Conservation (phyloP, 2,797 vertebrate species). For the Acanthopagrus latus region DNA sequence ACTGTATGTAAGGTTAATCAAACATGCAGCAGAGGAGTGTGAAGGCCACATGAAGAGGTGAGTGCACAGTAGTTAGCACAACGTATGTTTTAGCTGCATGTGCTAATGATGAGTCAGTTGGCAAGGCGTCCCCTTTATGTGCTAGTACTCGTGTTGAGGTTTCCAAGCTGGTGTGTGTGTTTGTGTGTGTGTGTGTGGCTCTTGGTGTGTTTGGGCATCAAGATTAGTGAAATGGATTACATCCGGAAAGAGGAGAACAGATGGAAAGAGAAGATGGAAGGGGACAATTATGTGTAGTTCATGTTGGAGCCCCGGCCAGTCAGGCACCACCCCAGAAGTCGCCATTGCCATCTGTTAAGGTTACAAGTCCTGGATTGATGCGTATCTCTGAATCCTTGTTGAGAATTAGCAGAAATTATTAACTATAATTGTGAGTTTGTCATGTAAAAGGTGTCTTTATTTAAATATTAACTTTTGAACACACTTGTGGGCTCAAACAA, state of each 20-base stretch:
- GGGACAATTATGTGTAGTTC: slow-evolving; percentile 71
- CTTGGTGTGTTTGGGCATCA: slow-evolving; percentile 59
- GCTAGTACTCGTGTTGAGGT: slow-evolving; percentile 32
- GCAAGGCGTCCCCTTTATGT: slow-evolving; percentile 28
- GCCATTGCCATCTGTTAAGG: slow-evolving; percentile 57
- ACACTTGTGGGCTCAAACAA: background rate
- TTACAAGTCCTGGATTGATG: slow-evolving; percentile 9
- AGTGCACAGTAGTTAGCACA: slow-evolving; percentile 14
- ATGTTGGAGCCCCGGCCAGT: slow-evolving; percentile 39
- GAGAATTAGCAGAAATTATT: background rate
- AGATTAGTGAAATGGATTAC: slow-evolving; percentile 72
- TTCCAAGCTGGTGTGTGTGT: slow-evolving; percentile 37
- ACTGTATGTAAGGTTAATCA: slow-evolving; percentile 13
- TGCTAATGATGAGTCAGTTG: slow-evolving; percentile 40
- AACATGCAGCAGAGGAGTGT: slow-evolving; percentile 9
- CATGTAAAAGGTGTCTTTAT: background rate
- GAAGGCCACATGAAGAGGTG: slow-evolving; percentile 20
- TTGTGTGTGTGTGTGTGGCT: slow-evolving; percentile 46
- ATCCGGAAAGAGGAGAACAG: slow-evolving; percentile 58
- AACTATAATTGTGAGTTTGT: background rate
- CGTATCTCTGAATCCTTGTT: slow-evolving; percentile 11
- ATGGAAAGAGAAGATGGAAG: slow-evolving; percentile 70
- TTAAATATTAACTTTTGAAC: background rate
- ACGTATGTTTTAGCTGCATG: slow-evolving; percentile 36
- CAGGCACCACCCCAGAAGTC: slow-evolving; percentile 50